phyloP scores from a whole-genome alignment of 2,113 vertebrate genomes.

The Azemiops feae region DNA sequence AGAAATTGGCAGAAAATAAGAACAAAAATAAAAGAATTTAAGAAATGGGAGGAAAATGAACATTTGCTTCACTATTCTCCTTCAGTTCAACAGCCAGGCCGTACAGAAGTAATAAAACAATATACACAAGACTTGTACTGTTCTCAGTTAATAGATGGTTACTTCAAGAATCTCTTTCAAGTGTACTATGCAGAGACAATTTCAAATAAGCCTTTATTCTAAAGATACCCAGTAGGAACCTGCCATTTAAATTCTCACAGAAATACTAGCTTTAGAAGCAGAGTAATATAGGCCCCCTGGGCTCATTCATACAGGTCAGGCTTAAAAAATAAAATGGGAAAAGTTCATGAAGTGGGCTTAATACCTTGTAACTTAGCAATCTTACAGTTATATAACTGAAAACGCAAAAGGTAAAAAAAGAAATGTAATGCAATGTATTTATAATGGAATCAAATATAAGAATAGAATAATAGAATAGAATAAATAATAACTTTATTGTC shows the following conservation, averaged over 20 bases:
- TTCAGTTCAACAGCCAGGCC: neutral
- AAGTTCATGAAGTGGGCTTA: neutral
- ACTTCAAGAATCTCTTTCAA: neutral
- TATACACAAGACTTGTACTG: neutral
- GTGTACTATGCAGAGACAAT: neutral
- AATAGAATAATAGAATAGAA: too few relatives aligned
- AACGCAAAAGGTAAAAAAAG: neutral
- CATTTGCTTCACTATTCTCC: neutral
- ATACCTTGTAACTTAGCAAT: constrained; percentile 1
- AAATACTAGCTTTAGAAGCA: neutral
- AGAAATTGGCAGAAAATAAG: neutral
- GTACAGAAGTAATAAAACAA: neutral
- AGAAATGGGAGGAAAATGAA: neutral
- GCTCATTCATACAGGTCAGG: neutral
- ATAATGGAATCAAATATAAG: neutral
- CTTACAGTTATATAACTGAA: neutral
- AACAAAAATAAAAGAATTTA: neutral
- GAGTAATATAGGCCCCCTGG: neutral
- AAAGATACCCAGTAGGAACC: neutral
- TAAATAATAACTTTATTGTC: too few relatives aligned
- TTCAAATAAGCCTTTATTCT: neutral
- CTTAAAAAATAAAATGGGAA: neutral
- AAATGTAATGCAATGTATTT: neutral
- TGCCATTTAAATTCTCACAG: neutral
- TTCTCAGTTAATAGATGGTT: constrained; percentile 1